Evolutionary conservation across 2,888 invertebrate genomes (phyloP), one percentile per base, ranked within the genome.

Genomic region (Alentia gelatinosa): DNA sequence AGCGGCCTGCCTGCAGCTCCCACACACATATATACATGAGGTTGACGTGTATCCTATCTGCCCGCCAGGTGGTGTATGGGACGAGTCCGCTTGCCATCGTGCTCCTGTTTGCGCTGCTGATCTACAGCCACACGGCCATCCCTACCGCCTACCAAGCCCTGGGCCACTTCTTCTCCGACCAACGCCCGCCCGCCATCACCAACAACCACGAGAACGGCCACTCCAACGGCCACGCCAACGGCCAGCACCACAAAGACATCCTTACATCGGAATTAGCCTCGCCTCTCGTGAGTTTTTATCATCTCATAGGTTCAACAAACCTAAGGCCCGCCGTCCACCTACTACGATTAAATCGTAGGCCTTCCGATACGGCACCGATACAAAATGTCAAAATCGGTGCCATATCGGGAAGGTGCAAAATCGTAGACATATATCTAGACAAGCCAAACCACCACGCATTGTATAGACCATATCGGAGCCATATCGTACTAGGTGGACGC

Each of bases 121-220:
- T 94, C 56, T 95, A 94, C 89, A 94, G 94, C 42, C 94, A 94
- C 92, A 90, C 92, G 4, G 93, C 93, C 39, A 91, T 94, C 19
- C 94, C 94, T 0, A 92, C 92, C 68, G 93, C 94, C 15, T 74
- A 90, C 74, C 88, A 89, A 40, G 56, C 91, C 9, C 90, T 91
- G 37, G 79, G 56, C 0, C 89, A 91, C 89, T 91, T 91, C 89
- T 91, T 90, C 90, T 47, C 89, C 12, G 89, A 89, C 37, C 50
- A 89, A 39, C 23, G 56, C 1, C 90, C 75, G 5, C 40, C 75
- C 39, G n/a, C 90, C 37, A n/a, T 39, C 89, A 89, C 68, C 63
- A 74, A 74, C 40, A 33, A 40, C 9, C 35, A 40, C n/a, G 3
- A 15, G 33, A 37, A 39, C 19, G 35, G 50, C 5, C 4, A 23